Conservation (phyloP, 2,797 vertebrate species). For the Aulostomus chinensis region DNA sequence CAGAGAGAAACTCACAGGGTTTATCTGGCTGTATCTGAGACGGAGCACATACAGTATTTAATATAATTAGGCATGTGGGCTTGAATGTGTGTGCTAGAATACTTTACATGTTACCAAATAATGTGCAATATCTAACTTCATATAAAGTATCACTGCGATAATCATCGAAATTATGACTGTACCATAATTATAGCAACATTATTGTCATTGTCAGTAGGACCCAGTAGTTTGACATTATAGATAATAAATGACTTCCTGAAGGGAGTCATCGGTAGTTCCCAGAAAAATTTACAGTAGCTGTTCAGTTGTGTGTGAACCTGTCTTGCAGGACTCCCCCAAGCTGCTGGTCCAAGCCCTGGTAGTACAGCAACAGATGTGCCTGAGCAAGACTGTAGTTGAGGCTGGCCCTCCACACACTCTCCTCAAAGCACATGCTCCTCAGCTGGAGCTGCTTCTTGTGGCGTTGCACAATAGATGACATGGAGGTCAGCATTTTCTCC, state of each 20-base stretch:
- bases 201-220: too few relatives aligned
- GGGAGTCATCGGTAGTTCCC: too few relatives aligned
- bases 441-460: constrained; percentile 70
- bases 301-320: constrained; percentile 74
- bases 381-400: constrained; percentile 85
- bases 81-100: background rate
- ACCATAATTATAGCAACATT: too few relatives aligned
- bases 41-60: constrained; percentile 12
- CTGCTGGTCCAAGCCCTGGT: constrained; percentile 68
- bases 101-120: background rate
- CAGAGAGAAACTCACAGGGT: constrained; percentile 85
- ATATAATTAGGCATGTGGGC: background rate
- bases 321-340: constrained; percentile 49
- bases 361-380: constrained; percentile 80
- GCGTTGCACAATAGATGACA: constrained; percentile 67
- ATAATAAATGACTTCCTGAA: too few relatives aligned
- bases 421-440: constrained; percentile 77
- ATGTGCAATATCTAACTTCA: background rate
- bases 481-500: constrained; percentile 63
- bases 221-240: too few relatives aligned
- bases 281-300: too few relatives aligned
- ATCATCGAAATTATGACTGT: too few relatives aligned
- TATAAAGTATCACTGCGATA: background rate
- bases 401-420: constrained; percentile 87
- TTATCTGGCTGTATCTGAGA: constrained; percentile 84